Evolutionary conservation across 2,113 vertebrate species (phyloP).

Genomic region (Shinisaurus crocodilurus): DNA sequence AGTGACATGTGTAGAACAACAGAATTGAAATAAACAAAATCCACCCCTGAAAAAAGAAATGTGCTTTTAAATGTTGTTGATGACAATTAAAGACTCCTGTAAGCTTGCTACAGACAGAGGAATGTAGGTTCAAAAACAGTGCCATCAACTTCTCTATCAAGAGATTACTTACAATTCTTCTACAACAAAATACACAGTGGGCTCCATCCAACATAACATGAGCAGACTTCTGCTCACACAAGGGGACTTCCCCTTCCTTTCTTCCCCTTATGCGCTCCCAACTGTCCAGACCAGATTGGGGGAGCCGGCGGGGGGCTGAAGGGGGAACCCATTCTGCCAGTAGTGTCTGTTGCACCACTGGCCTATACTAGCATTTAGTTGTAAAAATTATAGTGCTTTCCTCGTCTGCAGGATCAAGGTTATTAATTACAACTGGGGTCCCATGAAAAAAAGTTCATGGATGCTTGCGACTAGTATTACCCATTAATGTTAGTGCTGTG

Average conservation of each 20-base stretch:
- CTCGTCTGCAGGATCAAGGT: background rate
- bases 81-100: background rate
- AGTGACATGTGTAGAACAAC: slow-evolving; percentile 79
- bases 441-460: background rate
- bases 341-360: no score
- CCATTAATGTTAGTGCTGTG: background rate
- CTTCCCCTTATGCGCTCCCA: no score
- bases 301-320: no score
- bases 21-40: slow-evolving; percentile 71
- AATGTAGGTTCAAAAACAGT: slow-evolving; percentile 49
- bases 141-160: slow-evolving; percentile 10
- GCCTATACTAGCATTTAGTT: slow-evolving; percentile 10
- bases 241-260: no score
- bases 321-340: no score
- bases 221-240: background rate
- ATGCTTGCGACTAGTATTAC: background rate
- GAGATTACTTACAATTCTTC: slow-evolving; percentile 38
- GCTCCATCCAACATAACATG: background rate
- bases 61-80: slow-evolving; percentile 6
- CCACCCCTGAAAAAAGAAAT: slow-evolving; percentile 70
- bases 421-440: background rate
- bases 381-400: slow-evolving; percentile 35
- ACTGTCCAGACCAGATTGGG: no score
- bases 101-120: background rate
- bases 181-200: slow-evolving; percentile 16